Evolutionary conservation across 2,797 vertebrate genomes (phyloP).

Genomic region (Gymnoscopelus braueri): DNA sequence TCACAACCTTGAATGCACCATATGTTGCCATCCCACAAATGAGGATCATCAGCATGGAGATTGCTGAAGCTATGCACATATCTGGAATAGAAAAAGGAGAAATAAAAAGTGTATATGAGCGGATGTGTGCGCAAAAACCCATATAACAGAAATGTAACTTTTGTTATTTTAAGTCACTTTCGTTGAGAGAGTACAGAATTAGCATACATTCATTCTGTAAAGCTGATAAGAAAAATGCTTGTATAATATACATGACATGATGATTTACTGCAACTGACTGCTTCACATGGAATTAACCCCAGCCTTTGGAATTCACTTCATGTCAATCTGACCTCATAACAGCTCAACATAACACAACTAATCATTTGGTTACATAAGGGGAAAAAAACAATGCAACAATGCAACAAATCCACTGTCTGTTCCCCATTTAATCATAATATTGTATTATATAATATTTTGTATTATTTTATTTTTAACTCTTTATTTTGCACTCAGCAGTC

Average conservation of each 20-base stretch:
- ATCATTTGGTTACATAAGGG: conserved; percentile 42
- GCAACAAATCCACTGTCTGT: background rate
- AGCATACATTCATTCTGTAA: conserved; percentile 22
- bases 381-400: background rate
- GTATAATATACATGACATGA: conserved; percentile 1
- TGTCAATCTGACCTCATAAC: conserved; percentile 16
- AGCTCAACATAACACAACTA: conserved; percentile 29
- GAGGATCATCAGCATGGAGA: conserved; percentile 96
- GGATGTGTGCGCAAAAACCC: background rate
- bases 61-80: conserved; percentile 94
- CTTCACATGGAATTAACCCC: conserved; percentile 4
- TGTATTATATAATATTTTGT: background rate
- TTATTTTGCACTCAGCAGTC: too few species aligned
- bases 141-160: background rate
- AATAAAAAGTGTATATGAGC: background rate
- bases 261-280: conserved; percentile 25
- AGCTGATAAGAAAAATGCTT: background rate
- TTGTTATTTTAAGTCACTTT: background rate
- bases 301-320: conserved; percentile 4
- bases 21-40: conserved; percentile 98
- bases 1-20: conserved; percentile 90
- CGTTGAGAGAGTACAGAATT: background rate
- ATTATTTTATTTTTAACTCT: background rate
- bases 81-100: conserved; percentile 74
- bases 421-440: background rate